phyloP scores from a whole-genome alignment of 2,888 invertebrate genomes.

The Sericinus montela region DNA sequence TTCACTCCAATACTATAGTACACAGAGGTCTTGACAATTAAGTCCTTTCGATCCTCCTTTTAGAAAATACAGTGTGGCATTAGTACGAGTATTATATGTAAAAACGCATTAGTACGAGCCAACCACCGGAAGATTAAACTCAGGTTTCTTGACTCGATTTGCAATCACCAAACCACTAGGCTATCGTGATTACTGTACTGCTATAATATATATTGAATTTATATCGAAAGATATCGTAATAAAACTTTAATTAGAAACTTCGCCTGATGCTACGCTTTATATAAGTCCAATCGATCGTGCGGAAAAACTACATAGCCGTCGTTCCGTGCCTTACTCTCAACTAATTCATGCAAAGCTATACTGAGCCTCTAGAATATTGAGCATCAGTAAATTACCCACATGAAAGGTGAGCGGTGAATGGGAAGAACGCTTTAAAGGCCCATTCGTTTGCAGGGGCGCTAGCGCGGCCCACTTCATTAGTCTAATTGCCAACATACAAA shows the following conservation, averaged over 20 bases:
- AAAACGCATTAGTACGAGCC: no score
- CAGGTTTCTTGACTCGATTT: no score
- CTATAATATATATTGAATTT: no score
- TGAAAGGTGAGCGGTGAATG: slow-evolving; percentile 71
- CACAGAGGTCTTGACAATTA: no score
- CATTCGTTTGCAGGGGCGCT: slow-evolving; percentile 61
- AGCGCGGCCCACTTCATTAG: slow-evolving; percentile 68
- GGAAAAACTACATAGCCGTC: slow-evolving; percentile 16
- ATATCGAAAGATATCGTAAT: no score
- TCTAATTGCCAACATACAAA: slow-evolving; percentile 72
- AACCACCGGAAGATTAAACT: no score
- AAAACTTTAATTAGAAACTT: neutral
- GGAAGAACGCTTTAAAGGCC: slow-evolving; percentile 56
- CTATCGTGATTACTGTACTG: no score
- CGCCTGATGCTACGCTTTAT: slow-evolving; percentile 1
- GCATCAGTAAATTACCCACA: slow-evolving; percentile 73
- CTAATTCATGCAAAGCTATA: slow-evolving; percentile 49
- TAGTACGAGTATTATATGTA: no score
- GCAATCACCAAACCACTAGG: no score
- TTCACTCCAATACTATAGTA: no score
- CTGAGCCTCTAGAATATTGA: slow-evolving; percentile 37
- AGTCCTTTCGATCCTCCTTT: no score
- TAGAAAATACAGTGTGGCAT: no score
- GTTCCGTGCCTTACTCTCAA: slow-evolving; percentile 23
- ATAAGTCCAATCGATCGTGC: slow-evolving; percentile 2